A percentile compares a stretch with the other conserved stretches of the same genome.
Conservation (phyloP, 1,140 invertebrate species). For the Triops cancriformis region DNA sequence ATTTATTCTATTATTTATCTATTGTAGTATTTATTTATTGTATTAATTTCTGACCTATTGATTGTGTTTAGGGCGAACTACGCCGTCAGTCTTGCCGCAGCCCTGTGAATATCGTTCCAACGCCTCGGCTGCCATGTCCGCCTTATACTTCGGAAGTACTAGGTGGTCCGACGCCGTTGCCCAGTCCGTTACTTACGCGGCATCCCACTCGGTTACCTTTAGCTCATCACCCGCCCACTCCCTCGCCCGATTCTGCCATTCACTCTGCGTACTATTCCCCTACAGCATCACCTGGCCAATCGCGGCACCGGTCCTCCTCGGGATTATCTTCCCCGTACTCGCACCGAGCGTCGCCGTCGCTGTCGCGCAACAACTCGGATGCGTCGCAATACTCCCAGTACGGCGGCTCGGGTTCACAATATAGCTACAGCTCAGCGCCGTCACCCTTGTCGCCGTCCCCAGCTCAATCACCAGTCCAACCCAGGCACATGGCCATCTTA, state of each 20-base stretch:
- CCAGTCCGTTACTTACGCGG: conserved; percentile 24
- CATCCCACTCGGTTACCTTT: conserved; percentile 27
- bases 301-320: conserved; percentile 50
- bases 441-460: conserved; percentile 45
- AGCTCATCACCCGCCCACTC: conserved; percentile 33
- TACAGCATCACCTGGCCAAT: conserved; percentile 72
- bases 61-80: conserved; percentile 14
- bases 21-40: too few species aligned
- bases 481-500: conserved; percentile 33
- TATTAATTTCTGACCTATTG: too few species aligned
- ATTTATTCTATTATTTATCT: too few species aligned
- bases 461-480: conserved; percentile 75
- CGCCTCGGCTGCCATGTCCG: conserved; percentile 5
- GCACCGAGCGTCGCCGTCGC: conserved; percentile 54
- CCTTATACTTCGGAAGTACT: conserved; percentile 24
- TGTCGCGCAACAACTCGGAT: conserved; percentile 81
- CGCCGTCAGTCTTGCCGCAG: conserved; percentile 6
- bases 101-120: neutral
- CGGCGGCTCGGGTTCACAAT: conserved; percentile 42
- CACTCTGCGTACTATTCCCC: conserved; percentile 77
- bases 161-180: conserved; percentile 27
- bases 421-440: conserved; percentile 48
- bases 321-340: conserved; percentile 44
- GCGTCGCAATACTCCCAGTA: conserved; percentile 62
- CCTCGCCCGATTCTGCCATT: conserved; percentile 47